phyloP scores from a whole-genome alignment of 2,797 vertebrate genomes.

The Thamnophis elegans region DNA sequence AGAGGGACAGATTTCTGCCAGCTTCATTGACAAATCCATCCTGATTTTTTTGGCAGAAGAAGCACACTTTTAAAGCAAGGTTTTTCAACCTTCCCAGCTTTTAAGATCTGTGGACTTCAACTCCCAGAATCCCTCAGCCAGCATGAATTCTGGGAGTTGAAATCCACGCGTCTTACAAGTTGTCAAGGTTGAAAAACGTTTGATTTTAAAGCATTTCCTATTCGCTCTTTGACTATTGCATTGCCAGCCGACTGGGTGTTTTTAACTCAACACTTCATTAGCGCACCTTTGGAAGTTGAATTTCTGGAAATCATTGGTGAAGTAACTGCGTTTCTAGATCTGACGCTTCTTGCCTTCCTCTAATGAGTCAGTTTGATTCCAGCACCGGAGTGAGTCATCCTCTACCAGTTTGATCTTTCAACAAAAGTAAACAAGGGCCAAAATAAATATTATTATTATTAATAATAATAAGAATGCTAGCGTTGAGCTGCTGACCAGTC shows the following conservation, averaged over 20 bases:
- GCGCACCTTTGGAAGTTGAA: not conserved
- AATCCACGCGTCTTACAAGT: not conserved
- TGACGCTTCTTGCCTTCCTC: not conserved
- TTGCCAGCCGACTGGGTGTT: not conserved
- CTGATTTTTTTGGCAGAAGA: not conserved
- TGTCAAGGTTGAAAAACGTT: not conserved
- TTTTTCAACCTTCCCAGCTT: not conserved
- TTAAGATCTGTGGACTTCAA: not conserved
- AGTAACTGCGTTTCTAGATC: not conserved
- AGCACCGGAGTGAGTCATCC: not conserved
- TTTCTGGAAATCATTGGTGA: not conserved
- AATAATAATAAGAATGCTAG: not conserved
- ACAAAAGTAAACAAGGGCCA: not conserved
- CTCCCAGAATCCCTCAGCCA: not conserved
- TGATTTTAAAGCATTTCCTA: not conserved
- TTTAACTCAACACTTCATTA: not conserved
- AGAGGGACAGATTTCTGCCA: not conserved
- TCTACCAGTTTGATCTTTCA: not conserved
- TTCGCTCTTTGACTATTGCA: not conserved
- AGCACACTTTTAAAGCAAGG: not conserved
- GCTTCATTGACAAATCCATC: not conserved
- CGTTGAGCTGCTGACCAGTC: not conserved
- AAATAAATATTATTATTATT: not conserved
- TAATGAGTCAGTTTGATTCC: not conserved
- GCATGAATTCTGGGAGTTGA: not conserved